phyloP scores from a whole-genome alignment of 2,888 invertebrate species.

The Lordiphosa andalusiaca region DNA sequence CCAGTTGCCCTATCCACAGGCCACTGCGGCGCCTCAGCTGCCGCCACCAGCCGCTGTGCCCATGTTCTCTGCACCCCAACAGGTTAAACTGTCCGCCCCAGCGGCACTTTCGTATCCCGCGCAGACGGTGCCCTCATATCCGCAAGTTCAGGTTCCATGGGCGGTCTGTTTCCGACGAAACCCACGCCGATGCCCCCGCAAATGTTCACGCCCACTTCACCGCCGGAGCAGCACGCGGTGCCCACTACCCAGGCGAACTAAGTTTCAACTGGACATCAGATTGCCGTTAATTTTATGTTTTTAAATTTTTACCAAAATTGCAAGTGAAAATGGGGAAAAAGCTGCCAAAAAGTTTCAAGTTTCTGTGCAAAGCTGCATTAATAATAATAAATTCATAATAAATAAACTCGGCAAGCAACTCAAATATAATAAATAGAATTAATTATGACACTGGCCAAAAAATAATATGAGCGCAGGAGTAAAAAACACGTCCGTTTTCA shows the following conservation, averaged over 20 bases:
- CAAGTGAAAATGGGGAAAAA: slow-evolving; percentile 27
- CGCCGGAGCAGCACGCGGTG: slow-evolving; percentile 15
- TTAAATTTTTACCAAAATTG: slow-evolving; percentile 41
- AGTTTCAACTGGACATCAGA: slow-evolving; percentile 23
- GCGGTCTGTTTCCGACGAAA: slow-evolving; percentile 72
- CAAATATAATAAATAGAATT: no score
- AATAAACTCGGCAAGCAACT: no score
- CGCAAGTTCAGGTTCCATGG: slow-evolving; percentile 78
- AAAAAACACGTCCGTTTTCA: no score
- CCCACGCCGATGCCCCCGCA: slow-evolving; percentile 73
- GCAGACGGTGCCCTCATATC: slow-evolving; percentile 79
- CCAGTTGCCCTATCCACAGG: slow-evolving; percentile 71
- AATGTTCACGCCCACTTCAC: slow-evolving; percentile 46
- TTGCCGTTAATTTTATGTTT: slow-evolving; percentile 58
- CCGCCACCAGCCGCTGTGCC: slow-evolving; percentile 59
- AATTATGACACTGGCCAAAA: no score
- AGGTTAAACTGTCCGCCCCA: slow-evolving; percentile 76
- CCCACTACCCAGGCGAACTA: slow-evolving; percentile 50
- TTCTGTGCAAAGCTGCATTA: slow-evolving; percentile 16
- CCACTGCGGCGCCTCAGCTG: slow-evolving; percentile 47
- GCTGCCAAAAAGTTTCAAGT: slow-evolving; percentile 1
- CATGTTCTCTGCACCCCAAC: slow-evolving; percentile 73
- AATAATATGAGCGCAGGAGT: no score
- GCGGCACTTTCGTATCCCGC: slow-evolving; percentile 72
- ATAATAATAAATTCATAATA: no score